Evolutionary conservation across 1,140 invertebrate species (phyloP), one percentile per base, ranked within the genome.

Genomic region (Andricus grossulariae): DNA sequence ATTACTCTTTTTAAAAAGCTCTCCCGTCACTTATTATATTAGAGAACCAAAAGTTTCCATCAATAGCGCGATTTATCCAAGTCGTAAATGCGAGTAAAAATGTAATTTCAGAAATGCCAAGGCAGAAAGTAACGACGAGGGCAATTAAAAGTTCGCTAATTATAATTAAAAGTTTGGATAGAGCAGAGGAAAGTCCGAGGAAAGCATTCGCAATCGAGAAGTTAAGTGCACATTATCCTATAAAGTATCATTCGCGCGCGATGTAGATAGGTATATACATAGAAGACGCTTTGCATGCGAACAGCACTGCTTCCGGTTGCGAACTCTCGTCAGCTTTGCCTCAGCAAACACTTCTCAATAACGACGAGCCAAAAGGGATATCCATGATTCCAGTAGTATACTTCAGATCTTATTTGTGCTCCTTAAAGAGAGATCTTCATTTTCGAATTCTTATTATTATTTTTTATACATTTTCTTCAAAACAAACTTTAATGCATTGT

Each of bases 71-170:
- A 45, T 45, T 45, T 11, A 45, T 45, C 7, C 7, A 10, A 45
- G 39, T 7, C 39, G 39, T 45, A 11, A 45, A 45, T 45, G 39
- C 39, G 39, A 45, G 39, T 55, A 13, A 55, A 55, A 21, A 55
- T 19, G 54, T 12, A 12, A 19, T 55, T 21, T 55, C 54, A 19
- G 12, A 55, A 21, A 55, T n/a, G 13, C 52, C 10, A n/a, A 52
- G 52, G 73, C 16, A 16, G 49, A 60, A 55, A 32, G 73, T n/a
- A 54, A 25, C 18, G 8, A 16, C 52, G 39, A 13, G 73, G 72
- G 73, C 77, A 79, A 81, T 81, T 76, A 80, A 80, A 77, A 72
- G 55, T 82, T 78, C 50, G 45, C 66, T 76, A 76, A 76, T 76
- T 76, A 76, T 45, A 54, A 76, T 76, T 76, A 72, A 54, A 76